phyloP scores from a whole-genome alignment of 2,113 vertebrate genomes.

The Cichladusa arquata region DNA sequence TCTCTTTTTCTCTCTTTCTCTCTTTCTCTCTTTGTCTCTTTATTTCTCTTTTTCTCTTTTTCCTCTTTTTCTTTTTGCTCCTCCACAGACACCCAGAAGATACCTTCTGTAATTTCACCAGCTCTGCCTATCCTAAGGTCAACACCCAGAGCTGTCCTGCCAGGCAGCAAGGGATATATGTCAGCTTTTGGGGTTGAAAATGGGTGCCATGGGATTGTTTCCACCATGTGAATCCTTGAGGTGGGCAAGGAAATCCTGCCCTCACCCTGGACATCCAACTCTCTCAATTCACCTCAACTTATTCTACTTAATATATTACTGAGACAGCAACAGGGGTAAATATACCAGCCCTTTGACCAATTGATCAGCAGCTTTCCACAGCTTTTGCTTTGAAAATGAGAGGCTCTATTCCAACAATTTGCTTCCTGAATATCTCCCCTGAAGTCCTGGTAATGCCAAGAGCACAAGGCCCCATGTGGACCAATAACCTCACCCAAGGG shows the following conservation, averaged over 20 bases:
- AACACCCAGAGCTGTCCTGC: neutral
- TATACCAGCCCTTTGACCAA: neutral
- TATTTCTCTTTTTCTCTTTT: rapidly evolving
- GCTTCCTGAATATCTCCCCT: neutral
- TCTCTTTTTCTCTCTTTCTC: rapidly evolving
- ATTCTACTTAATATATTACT: neutral
- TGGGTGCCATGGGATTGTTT: neutral
- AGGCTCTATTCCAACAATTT: neutral
- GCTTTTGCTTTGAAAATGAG: neutral
- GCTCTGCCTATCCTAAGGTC: neutral
- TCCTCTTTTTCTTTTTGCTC: neutral
- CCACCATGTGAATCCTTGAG: neutral
- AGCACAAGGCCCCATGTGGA: neutral
- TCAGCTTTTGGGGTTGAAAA: neutral
- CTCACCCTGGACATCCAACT: neutral
- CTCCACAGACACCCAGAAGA: neutral
- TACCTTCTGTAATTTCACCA: neutral
- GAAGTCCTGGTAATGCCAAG: neutral
- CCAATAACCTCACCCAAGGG: conserved; percentile 18
- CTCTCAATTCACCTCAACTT: neutral
- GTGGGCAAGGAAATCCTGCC: neutral
- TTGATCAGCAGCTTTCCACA: neutral
- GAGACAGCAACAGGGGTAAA: neutral
- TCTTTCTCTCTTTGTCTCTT: rapidly evolving
- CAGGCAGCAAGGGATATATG: neutral